Evolutionary conservation across 1,140 invertebrate species (phyloP), one percentile per base, ranked within the genome.

Genomic region (Nasonia longicornis): DNA sequence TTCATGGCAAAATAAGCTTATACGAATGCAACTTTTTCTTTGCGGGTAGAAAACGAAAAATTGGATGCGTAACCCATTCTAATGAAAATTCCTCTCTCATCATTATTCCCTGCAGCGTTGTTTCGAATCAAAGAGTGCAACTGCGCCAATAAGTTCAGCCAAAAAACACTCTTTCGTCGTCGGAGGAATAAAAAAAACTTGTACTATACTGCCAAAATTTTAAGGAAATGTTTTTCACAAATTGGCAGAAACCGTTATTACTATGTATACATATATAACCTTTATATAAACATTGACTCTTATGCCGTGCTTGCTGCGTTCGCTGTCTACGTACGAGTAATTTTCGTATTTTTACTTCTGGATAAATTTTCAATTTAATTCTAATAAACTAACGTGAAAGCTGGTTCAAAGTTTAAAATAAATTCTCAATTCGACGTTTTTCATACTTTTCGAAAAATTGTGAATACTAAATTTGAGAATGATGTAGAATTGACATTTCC

Each of bases 11-110:
- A 48, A 48, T 11, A 58, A 20, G 6, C 1, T 20, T 58, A 20
- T 58, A 58, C 16, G 16, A 20, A 20, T 31, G 26, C 3, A 69
- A 35, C 29, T 20, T n/a, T 64, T 12, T 64, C 10, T 64, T n/a
- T n/a, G 22, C 20, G 20, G 3, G 7, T 64, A 64, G 22, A 69
- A 31, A 31, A 69, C 16, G 22, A 29, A 31, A 29, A 8, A 66
- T 29, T 12, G 63, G 7, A 66, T n/a, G 8, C 22, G 2, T n/a
- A n/a, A 70, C 29, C 11, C 16, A 11, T 31, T 70, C 29, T 72
- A 72, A 42, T 45, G 70, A 45, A 45, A 72, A 20, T 52, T 48
- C 71, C 45, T 73, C 45, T 73, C 26, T 52, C 42, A 52, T 73
- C 29, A 20, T 6, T 29, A 73, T 73, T 73, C 45, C 2, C 22